phyloP scores from a whole-genome alignment of 2,888 invertebrate species.

The Blera fallax region DNA sequence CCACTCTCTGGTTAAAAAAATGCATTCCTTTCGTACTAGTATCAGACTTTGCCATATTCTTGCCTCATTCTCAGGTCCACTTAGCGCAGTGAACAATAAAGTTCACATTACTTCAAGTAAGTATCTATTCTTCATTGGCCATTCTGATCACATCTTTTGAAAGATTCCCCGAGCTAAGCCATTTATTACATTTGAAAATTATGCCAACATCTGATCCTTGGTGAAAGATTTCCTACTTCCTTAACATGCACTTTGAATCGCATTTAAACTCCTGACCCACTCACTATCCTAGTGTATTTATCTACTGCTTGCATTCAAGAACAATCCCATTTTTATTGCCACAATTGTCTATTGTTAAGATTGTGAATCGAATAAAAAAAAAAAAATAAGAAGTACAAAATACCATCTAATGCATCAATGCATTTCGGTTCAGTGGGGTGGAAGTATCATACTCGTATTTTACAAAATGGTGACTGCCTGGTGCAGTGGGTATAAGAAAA shows the following conservation, averaged over 20 bases:
- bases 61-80: background rate
- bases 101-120: background rate
- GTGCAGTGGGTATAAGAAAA: background rate
- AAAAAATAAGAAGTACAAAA: background rate
- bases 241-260: slow-evolving; percentile 27
- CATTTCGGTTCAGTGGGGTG: background rate
- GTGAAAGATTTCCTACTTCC: slow-evolving; percentile 19
- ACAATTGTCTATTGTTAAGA: slow-evolving; percentile 42
- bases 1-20: no score
- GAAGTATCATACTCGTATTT: background rate
- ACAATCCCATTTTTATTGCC: slow-evolving; percentile 41
- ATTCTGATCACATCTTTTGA: background rate
- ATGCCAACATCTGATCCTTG: slow-evolving; percentile 24
- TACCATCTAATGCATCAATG: slow-evolving; percentile 21
- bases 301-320: slow-evolving; percentile 17
- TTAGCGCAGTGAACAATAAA: background rate
- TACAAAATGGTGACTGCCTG: background rate
- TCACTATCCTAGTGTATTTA: slow-evolving; percentile 11
- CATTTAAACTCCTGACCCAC: slow-evolving; percentile 37
- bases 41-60: no score
- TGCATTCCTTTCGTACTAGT: no score
- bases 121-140: background rate
- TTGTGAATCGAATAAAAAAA: background rate
- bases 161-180: background rate
- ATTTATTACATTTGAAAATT: slow-evolving; percentile 33